Conservation (phyloP, 2,113 vertebrate species). For the Cranoglanis bouderius region DNA sequence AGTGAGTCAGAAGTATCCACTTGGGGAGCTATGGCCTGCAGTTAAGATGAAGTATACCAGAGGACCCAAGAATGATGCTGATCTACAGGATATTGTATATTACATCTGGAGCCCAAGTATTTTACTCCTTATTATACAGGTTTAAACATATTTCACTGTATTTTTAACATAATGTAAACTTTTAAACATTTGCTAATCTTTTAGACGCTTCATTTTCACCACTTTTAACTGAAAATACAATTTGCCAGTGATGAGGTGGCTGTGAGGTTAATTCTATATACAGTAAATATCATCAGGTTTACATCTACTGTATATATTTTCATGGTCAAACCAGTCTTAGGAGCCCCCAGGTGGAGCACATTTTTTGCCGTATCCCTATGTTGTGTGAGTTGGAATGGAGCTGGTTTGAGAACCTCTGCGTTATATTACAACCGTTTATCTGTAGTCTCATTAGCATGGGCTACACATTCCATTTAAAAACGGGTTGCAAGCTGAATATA, state of each 20-base stretch:
- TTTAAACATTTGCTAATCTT: neutral
- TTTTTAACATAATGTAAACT: neutral
- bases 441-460: neutral
- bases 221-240: neutral
- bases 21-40: neutral
- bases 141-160: neutral
- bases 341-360: neutral
- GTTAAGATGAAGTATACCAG: neutral
- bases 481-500: neutral
- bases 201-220: neutral
- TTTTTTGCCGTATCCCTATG: neutral
- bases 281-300: neutral
- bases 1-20: neutral
- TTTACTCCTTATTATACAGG: neutral
- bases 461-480: neutral
- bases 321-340: neutral
- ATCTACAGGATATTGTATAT: neutral
- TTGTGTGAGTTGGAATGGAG: neutral
- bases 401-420: neutral
- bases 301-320: neutral
- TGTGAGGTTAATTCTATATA: neutral
- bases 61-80: neutral
- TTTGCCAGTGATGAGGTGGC: neutral
- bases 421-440: neutral
- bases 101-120: neutral